A percentile compares a stretch with the other conserved stretches of the same genome.
Evolutionary conservation across 2,888 invertebrate genomes (phyloP).

Genomic region (Tetranychus truncatus): DNA sequence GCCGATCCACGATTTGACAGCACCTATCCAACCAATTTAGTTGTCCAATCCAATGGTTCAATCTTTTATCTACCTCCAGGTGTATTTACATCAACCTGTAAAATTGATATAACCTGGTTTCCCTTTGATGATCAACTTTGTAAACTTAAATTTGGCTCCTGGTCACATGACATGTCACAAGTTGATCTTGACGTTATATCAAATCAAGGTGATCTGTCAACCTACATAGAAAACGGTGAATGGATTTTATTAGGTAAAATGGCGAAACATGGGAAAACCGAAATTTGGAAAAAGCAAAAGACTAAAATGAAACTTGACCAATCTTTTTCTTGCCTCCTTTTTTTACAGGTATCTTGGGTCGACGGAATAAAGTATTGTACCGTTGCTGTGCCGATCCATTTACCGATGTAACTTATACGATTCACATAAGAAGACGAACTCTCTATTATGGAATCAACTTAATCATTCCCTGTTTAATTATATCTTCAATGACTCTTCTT

Average conservation of each 20-base stretch:
- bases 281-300: no score
- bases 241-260: conserved; percentile 84
- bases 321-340: no score
- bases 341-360: conserved; percentile 61
- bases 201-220: conserved; percentile 76
- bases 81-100: conserved; percentile 95
- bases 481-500: conserved; percentile 87
- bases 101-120: conserved; percentile 96
- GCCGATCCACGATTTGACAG: conserved; percentile 98
- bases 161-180: conserved; percentile 93
- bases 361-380: conserved; percentile 71
- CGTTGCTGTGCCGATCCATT: conserved; percentile 81
- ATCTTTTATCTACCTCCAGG: conserved; percentile 93
- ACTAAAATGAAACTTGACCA: no score
- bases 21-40: conserved; percentile 93
- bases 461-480: conserved; percentile 95
- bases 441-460: conserved; percentile 99
- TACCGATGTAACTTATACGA: conserved; percentile 89
- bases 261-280: no score
- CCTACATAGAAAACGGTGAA: conserved; percentile 97
- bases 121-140: conserved; percentile 97
- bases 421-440: conserved; percentile 84
- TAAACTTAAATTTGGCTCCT: conserved; percentile 97
- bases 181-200: conserved; percentile 88
- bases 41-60: conserved; percentile 80